Evolutionary conservation across 1,140 invertebrate genomes (phyloP).

Genomic region (Sycophila sp.): DNA sequence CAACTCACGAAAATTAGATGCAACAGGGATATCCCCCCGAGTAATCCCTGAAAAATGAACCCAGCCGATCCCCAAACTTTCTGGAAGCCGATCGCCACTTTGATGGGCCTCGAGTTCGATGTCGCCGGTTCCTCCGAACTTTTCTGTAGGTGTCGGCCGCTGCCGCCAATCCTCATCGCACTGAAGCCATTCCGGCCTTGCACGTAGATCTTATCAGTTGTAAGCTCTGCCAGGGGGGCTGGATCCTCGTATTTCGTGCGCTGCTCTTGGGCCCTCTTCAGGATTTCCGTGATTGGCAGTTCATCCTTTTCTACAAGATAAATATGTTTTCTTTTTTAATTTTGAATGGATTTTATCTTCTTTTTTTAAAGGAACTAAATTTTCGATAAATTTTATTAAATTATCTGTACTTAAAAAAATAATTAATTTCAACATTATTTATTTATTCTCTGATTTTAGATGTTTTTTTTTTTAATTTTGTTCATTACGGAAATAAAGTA

Average conservation of each 20-base stretch:
- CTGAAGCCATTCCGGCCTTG: conserved; percentile 61
- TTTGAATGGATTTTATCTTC: no score
- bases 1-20: conserved; percentile 57
- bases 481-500: not conserved
- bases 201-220: conserved; percentile 62
- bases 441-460: no score
- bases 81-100: conserved; percentile 55
- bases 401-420: no score
- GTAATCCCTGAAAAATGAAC: conserved; percentile 59
- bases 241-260: conserved; percentile 56
- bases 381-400: no score
- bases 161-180: conserved; percentile 52
- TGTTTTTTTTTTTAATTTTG: no score
- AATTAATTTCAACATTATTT: no score
- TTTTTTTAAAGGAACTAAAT: no score
- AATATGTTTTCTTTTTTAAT: not conserved
- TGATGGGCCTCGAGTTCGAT: conserved; percentile 49
- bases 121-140: not conserved
- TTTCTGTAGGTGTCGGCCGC: conserved; percentile 35
- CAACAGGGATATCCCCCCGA: conserved; percentile 60
- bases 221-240: conserved; percentile 51
- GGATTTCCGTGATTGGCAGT: conserved; percentile 59
- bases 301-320: conserved; percentile 39
- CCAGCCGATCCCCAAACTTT: conserved; percentile 53
- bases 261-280: conserved; percentile 53